Base-by-base conservation (phyloP, 2,797 vertebrate species). In the Coregonus ussuriensis region DNA sequence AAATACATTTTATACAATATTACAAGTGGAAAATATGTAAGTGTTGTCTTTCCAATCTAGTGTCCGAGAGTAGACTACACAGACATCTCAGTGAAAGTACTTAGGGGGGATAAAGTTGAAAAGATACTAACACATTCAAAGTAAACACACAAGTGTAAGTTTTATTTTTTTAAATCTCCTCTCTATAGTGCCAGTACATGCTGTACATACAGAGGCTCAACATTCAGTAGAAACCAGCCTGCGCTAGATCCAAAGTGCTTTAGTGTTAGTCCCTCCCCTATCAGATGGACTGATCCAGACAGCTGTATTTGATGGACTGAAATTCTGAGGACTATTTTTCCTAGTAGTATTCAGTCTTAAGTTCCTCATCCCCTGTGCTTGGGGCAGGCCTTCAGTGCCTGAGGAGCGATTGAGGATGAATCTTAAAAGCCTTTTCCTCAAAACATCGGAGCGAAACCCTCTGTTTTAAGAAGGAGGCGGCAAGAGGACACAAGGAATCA, bases 181-280 rank as follows among this genome's bases (percentile, higher is more conserved):
- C 52, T 84, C 74, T 76, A 87, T 79, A 75, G 31, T 53, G 9
- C 21, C 78, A 74, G 81, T 69, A 85, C 86, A 86, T 86, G 83
- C 82, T 84, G 51, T 79, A 37, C 53, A 59, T 35, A 72, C 15
- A 86, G 81, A 87, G 77, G 78, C 81, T 85, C 75, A 85, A 13
- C 77, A 88, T 78, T 80, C 59, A 63, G 59, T 29, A 63, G 21
- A 76, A 59, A n/a, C 72, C 35, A 65, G 18, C 6, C 53, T 21
- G 21, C 80, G 52, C 59, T 69, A 83, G 74, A 83, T 16, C 51
- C 77, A 89, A 91, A 91, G 90, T 92, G 91, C 90, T 83, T 77
- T 47, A 47, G 11, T 47, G 89, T 78, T 84, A 81, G 82, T 70
- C 74, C 63, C 67, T 15, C 53, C 53, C 67, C 3, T 6, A 77